Base-by-base conservation (phyloP, 2,113 vertebrate species). In the Malaclemys terrapin region DNA sequence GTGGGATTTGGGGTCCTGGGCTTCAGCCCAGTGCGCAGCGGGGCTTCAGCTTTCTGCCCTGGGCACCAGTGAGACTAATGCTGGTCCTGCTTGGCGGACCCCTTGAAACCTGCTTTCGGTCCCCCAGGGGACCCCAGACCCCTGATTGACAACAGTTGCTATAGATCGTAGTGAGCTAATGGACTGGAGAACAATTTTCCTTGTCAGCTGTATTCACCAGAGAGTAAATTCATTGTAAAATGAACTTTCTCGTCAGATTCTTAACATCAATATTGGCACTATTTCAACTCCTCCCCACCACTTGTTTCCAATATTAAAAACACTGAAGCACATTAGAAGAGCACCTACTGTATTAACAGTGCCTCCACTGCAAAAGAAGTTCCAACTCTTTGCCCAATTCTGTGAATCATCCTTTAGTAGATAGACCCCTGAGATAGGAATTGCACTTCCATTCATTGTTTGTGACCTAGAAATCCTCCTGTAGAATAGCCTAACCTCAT, bases 301-400 rank as follows among this genome's bases (percentile, higher is more conserved):
- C 12, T 79, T 53, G 5, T 92, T 93, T 91, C n/a, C 84, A 50
- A 87, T 35, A n/a, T 69, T 35, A 69, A n/a, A 69, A 69, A 19
- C 14, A 69, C 35, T 69, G 62, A 69, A 85, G 31, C 0, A 0
- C 56, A 3, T 56, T 82, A 35, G 49, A 80, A 82, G 42, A 10
- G 6, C 20, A 85, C 16, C 0, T 3, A 50, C 49, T 50, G 49
- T 50, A 87, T 24, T 12, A 79, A 82, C 59, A 62, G 59, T 62
- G 59, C 35, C 22, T 56, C 65, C 81, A 45, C 50, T 84, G 31
- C 14, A 80, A 57, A 42, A 25, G 82, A 82, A 90, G 84, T 90
- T 92, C 72, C 17, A 88, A 82, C 24, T 5, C 83, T 96, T 94
- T 92, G 47, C 87, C 24, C 24, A 10, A 10, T 91, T 49, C 83